Percentiles rank a stretch among this genome's conserved stretches.
Evolutionary conservation across 2,113 vertebrate genomes (phyloP).

Genomic region (Bucco capensis): DNA sequence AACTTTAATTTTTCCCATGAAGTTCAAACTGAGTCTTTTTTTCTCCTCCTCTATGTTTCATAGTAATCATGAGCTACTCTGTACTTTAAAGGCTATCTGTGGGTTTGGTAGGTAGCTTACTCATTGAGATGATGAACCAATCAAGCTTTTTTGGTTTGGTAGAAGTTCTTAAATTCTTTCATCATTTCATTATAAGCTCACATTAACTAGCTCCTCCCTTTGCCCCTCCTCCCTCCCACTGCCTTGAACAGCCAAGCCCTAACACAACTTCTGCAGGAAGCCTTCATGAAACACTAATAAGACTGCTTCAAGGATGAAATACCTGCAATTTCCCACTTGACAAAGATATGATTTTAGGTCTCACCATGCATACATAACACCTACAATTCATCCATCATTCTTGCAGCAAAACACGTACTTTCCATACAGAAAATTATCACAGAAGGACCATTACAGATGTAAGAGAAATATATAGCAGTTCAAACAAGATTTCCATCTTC

Average conservation of each 20-base stretch:
- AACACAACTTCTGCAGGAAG: neutral
- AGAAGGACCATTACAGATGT: neutral
- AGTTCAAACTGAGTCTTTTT: neutral
- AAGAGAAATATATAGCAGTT: neutral
- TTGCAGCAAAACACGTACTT: neutral
- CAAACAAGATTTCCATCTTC: neutral
- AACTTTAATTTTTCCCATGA: neutral
- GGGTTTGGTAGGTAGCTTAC: neutral
- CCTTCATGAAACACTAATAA: rapidly evolving
- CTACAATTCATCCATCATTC: neutral
- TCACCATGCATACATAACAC: neutral
- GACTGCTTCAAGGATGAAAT: neutral
- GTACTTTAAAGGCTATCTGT: neutral
- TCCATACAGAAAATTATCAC: neutral
- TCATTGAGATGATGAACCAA: neutral
- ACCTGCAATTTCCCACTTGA: neutral
- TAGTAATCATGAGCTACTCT: neutral
- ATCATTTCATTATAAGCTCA: neutral
- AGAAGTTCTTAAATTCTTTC: neutral
- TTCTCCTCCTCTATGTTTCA: neutral
- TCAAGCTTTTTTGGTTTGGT: neutral
- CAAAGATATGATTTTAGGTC: neutral
- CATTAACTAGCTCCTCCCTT: neutral
- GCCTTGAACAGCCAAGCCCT: neutral
- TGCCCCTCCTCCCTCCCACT: no score